Conservation (phyloP, 1,140 invertebrate genomes). For the Drosophila miranda region DNA sequence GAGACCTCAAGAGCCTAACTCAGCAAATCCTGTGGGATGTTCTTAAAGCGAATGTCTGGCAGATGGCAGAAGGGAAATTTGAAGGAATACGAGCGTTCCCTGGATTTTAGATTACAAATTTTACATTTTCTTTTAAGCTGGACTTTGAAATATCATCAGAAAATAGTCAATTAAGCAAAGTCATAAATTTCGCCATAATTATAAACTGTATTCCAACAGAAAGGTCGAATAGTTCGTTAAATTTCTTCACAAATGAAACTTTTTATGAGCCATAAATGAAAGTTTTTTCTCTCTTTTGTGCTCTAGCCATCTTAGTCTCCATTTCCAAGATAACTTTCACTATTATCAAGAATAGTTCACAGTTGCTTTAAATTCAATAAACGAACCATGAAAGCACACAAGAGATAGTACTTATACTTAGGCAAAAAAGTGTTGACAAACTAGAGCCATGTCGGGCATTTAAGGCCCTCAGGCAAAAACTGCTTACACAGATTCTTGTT, state of each 20-base stretch:
- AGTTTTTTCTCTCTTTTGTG: too few relatives aligned
- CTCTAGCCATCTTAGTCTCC: too few relatives aligned
- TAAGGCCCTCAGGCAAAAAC: constrained; percentile 20
- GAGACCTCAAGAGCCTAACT: constrained; percentile 34
- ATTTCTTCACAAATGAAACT: too few relatives aligned
- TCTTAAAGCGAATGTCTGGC: background rate
- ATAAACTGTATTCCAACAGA: too few relatives aligned
- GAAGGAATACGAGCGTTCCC: background rate
- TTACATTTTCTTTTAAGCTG: too few relatives aligned
- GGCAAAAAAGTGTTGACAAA: constrained; percentile 28
- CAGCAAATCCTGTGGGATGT: constrained; percentile 24
- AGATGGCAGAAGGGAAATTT: background rate
- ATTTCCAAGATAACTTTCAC: constrained; percentile 3
- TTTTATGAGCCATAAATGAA: too few relatives aligned
- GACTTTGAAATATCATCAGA: too few relatives aligned
- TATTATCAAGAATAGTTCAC: background rate
- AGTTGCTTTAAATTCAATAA: constrained; percentile 54
- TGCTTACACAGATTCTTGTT: constrained; percentile 66
- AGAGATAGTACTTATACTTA: background rate
- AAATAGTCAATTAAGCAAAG: too few relatives aligned
- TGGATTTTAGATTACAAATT: background rate
- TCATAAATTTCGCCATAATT: too few relatives aligned
- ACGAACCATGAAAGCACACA: constrained; percentile 15
- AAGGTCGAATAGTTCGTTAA: too few relatives aligned
- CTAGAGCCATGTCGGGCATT: constrained; percentile 17